A percentile compares a stretch with the other conserved stretches of the same genome.
phyloP scores from a whole-genome alignment of 1,140 invertebrate species.

The Asobara japonica region DNA sequence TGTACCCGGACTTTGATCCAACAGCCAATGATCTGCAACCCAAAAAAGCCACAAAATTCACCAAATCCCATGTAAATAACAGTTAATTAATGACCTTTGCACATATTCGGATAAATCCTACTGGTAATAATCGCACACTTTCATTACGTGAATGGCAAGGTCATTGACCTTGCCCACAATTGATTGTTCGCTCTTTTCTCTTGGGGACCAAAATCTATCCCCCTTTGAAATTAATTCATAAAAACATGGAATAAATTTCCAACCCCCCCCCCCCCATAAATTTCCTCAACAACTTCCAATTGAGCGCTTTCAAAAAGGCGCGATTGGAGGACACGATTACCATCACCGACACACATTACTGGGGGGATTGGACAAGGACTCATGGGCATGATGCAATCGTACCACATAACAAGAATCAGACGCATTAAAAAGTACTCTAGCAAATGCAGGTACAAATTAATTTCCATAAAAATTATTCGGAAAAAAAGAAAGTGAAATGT shows the following conservation, averaged over 20 bases:
- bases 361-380: conserved; percentile 15
- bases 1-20: conserved; percentile 88
- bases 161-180: not conserved
- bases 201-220: not conserved
- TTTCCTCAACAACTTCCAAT: not conserved
- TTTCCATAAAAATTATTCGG: not conserved
- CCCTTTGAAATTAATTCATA: too few relatives aligned
- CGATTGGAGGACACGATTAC: conserved; percentile 8
- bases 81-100: not conserved
- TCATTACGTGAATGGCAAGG: not conserved
- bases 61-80: not conserved
- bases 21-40: conserved; percentile 87
- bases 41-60: not conserved
- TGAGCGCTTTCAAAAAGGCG: too few relatives aligned
- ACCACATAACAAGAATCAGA: conserved; percentile 10
- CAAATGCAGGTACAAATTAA: not conserved
- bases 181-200: not conserved
- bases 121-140: not conserved
- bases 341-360: conserved; percentile 4
- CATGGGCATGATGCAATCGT: conserved; percentile 1
- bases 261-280: too few relatives aligned
- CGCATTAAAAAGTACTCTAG: not conserved
- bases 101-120: conserved; percentile 1
- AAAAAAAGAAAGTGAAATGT: conserved; percentile 12
- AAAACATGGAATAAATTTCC: too few relatives aligned